A percentile compares a stretch with the other conserved stretches of the same genome.
phyloP scores from a whole-genome alignment of 2,797 vertebrate genomes.

The Sebastes taczanowskii region DNA sequence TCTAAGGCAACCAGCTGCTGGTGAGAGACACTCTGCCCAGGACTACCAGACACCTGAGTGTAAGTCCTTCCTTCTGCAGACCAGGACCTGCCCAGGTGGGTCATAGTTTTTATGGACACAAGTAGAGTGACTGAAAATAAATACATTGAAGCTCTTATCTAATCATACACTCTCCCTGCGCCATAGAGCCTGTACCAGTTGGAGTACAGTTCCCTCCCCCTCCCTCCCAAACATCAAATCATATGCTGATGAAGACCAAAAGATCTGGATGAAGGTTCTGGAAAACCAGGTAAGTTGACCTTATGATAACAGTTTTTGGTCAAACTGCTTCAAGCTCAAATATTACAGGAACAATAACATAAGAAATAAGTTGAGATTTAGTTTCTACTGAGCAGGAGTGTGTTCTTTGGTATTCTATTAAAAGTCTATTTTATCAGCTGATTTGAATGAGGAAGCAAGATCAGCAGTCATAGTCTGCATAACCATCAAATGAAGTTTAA shows the following conservation, averaged over 20 bases:
- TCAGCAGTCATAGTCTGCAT: constrained; percentile 29
- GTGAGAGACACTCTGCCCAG: neutral
- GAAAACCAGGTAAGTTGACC: neutral
- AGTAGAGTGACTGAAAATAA: too few species aligned
- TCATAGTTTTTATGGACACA: too few species aligned
- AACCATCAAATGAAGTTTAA: constrained; percentile 33
- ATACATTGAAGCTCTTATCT: neutral
- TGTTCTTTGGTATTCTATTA: constrained; percentile 24
- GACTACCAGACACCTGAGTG: neutral
- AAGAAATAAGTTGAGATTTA: neutral
- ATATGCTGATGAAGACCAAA: too few species aligned
- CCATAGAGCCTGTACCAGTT: neutral
- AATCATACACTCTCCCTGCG: neutral
- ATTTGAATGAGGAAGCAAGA: constrained; percentile 28
- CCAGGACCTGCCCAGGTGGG: neutral
- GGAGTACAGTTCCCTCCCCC: too few species aligned
- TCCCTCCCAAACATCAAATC: too few species aligned
- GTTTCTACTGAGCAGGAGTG: neutral
- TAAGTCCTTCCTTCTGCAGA: neutral
- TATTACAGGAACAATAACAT: neutral
- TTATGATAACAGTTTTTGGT: neutral
- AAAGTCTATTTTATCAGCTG: constrained; percentile 21
- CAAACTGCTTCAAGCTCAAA: neutral
- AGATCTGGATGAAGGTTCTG: neutral
- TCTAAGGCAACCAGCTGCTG: neutral